Percentiles rank a stretch among this genome's conserved stretches.
Evolutionary conservation across 2,888 invertebrate genomes (phyloP).

Genomic region (Acanthococcus lagerstroemiae): DNA sequence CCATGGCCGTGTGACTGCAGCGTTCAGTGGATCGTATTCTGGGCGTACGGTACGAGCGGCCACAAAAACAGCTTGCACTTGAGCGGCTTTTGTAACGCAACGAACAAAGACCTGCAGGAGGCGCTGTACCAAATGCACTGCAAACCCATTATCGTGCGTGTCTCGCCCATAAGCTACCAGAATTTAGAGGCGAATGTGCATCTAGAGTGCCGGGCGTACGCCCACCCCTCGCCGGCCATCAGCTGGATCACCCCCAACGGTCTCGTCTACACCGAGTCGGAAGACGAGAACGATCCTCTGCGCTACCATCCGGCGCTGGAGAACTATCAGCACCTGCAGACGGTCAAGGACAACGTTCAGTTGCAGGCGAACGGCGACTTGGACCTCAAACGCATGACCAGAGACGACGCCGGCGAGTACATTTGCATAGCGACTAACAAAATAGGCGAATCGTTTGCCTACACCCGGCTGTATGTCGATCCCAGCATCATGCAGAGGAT

Average conservation of each 20-base stretch:
- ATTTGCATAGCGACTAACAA: slow-evolving; percentile 19
- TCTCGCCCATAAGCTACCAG: slow-evolving; percentile 3
- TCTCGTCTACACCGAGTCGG: slow-evolving; percentile 31
- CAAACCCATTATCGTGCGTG: slow-evolving; percentile 1
- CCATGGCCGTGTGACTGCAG: slow-evolving; percentile 80
- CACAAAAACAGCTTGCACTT: slow-evolving; percentile 1
- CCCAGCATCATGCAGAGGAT: slow-evolving; percentile 20
- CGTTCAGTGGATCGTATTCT: slow-evolving; percentile 63
- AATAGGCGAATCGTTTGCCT: slow-evolving; percentile 9
- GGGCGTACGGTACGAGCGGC: slow-evolving; percentile 40
- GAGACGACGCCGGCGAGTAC: slow-evolving; percentile 19
- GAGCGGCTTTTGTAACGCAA: neutral
- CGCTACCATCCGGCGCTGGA: slow-evolving; percentile 5
- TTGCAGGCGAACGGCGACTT: slow-evolving; percentile 11
- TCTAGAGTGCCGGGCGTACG: slow-evolving; percentile 64
- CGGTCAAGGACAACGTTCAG: neutral
- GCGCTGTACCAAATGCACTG: neutral
- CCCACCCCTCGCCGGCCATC: slow-evolving; percentile 67
- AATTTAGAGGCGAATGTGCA: slow-evolving; percentile 7
- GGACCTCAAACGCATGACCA: slow-evolving; percentile 7
- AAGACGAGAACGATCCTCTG: neutral
- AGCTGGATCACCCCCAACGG: slow-evolving; percentile 57
- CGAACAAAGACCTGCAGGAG: slow-evolving; percentile 3
- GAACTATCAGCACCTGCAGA: neutral
- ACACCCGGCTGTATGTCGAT: slow-evolving; percentile 10